A percentile compares a stretch with the other conserved stretches of the same genome.
These are phyloP conservation scores for Troilus luridus DNA, from an alignment of 2,888 invertebrate species.

Conservation along the genomic window DNA sequence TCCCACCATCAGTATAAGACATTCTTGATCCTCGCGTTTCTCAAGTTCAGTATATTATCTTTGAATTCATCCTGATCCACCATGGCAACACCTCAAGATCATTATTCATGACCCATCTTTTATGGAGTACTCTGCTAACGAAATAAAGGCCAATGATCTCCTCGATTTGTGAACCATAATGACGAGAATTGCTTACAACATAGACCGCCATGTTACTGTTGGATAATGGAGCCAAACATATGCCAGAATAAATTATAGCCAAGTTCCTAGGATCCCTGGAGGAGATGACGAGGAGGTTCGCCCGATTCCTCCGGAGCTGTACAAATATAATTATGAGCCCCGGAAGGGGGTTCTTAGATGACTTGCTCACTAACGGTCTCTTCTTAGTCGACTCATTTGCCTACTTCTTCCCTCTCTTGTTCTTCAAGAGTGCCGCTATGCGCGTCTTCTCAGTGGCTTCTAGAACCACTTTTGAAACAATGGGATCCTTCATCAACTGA, in stretches of 20 bases:
- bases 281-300: constrained; percentile 18
- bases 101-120: neutral
- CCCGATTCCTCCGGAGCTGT: constrained; percentile 44
- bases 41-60: neutral
- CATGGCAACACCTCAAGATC: neutral
- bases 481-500: neutral
- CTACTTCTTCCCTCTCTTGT: constrained; percentile 21
- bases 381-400: constrained; percentile 19
- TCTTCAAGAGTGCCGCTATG: neutral
- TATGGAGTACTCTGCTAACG: neutral
- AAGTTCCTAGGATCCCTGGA: neutral
- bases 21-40: too few relatives aligned
- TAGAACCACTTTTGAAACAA: neutral
- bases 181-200: neutral
- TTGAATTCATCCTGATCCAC: neutral
- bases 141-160: neutral
- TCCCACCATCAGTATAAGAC: too few relatives aligned
- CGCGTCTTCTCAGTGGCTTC: neutral
- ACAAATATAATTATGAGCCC: constrained; percentile 43
- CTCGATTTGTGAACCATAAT: neutral
- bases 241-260: neutral
- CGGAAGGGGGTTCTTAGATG: constrained; percentile 44
- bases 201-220: neutral
- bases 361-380: constrained; percentile 30
- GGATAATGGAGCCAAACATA: constrained; percentile 22